A percentile compares a stretch with the other conserved stretches of the same genome.
Conservation (phyloP, 1,140 invertebrate genomes). For the Metaphire vulgaris region DNA sequence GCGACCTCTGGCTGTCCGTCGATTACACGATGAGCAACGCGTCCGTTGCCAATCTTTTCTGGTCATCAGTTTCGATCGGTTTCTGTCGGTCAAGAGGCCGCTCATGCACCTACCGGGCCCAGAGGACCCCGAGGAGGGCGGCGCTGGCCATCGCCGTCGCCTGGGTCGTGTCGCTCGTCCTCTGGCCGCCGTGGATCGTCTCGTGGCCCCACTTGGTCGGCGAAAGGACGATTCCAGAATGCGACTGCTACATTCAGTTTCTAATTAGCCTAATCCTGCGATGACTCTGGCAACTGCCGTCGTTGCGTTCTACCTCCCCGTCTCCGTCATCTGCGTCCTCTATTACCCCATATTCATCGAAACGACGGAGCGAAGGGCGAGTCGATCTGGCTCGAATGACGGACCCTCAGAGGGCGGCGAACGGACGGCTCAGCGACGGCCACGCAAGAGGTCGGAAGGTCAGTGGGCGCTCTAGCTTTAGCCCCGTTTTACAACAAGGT, state of each 20-base stretch:
- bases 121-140: conserved; percentile 85
- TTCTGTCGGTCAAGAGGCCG: conserved; percentile 81
- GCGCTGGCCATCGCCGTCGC: conserved; percentile 77
- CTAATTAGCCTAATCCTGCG: conserved; percentile 92
- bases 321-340: conserved; percentile 54
- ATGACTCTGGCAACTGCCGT: conserved; percentile 74
- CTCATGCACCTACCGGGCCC: conserved; percentile 93
- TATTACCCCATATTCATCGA: conserved; percentile 77
- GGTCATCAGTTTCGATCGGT: conserved; percentile 76
- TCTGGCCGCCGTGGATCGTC: conserved; percentile 99
- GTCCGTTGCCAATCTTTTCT: conserved; percentile 51
- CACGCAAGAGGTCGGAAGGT: too few species aligned
- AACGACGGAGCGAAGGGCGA: conserved; percentile 68
- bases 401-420: too few species aligned
- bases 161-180: conserved; percentile 55
- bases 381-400: too few species aligned
- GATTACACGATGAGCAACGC: conserved; percentile 62
- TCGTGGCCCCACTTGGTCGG: conserved; percentile 83
- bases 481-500: too few species aligned
- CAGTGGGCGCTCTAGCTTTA: too few species aligned
- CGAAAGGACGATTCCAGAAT: conserved; percentile 75
- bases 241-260: conserved; percentile 96
- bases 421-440: too few species aligned
- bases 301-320: conserved; percentile 94
- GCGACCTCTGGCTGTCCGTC: conserved; percentile 64